phyloP scores from a whole-genome alignment of 2,113 vertebrate genomes.

The Emydura subglobosa region DNA sequence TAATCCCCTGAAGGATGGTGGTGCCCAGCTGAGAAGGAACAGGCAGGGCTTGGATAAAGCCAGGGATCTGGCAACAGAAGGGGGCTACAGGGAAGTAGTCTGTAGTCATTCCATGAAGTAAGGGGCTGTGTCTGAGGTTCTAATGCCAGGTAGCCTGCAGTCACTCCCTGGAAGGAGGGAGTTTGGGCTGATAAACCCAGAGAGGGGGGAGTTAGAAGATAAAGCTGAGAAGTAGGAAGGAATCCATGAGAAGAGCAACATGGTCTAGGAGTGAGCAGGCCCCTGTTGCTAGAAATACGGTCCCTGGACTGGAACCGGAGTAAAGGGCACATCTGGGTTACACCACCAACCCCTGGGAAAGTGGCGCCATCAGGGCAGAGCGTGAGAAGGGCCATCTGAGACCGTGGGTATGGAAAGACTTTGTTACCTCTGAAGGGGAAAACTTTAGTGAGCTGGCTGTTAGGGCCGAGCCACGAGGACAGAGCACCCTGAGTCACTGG shows the following conservation, averaged over 20 bases:
- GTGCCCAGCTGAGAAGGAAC: background rate
- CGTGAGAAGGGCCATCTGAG: background rate
- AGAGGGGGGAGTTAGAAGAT: background rate
- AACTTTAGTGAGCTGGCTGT: background rate
- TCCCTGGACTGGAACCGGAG: background rate
- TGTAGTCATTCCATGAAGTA: background rate
- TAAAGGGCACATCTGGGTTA: background rate
- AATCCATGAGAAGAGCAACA: background rate
- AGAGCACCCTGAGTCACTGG: background rate
- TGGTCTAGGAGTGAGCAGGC: background rate
- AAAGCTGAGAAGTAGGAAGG: background rate
- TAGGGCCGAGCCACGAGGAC: background rate
- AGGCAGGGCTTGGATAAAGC: background rate
- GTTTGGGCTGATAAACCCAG: background rate
- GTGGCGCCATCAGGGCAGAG: too few relatives aligned
- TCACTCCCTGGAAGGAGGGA: background rate
- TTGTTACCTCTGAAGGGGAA: too few relatives aligned
- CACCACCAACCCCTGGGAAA: background rate
- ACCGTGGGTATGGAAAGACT: background rate
- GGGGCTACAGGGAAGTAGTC: background rate
- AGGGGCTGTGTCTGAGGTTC: background rate
- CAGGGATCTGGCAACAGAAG: background rate
- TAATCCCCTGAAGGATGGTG: background rate
- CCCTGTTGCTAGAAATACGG: background rate
- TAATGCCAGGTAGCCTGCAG: background rate